phyloP scores from a whole-genome alignment of 2,888 invertebrate genomes.

The Colletes collaris region DNA sequence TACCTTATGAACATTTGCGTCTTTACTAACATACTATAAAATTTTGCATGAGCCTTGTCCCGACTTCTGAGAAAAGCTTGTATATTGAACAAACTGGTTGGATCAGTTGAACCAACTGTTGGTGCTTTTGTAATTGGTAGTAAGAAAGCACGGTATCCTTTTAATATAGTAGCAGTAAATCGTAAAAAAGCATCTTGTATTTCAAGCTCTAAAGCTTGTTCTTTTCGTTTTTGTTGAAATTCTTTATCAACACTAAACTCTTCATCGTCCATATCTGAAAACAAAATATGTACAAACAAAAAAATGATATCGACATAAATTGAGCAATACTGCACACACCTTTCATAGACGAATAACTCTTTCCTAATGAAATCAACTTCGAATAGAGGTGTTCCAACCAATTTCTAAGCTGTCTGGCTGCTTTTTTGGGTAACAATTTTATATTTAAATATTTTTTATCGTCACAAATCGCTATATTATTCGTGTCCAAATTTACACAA shows the following conservation, averaged over 20 bases:
- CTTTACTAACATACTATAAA: conserved; percentile 94
- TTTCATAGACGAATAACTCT: conserved; percentile 75
- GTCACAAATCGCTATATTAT: conserved; percentile 96
- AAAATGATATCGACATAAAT: neutral
- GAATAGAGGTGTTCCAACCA: conserved; percentile 91
- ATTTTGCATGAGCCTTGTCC: conserved; percentile 94
- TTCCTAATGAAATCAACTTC: conserved; percentile 80
- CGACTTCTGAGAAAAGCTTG: conserved; percentile 94
- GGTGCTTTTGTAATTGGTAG: conserved; percentile 97
- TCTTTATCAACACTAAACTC: conserved; percentile 80
- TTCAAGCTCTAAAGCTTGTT: conserved; percentile 94
- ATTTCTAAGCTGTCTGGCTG: conserved; percentile 91
- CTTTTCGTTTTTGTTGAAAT: conserved; percentile 80
- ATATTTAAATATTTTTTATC: conserved; percentile 91
- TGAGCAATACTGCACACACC: conserved; percentile 49
- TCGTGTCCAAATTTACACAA: conserved; percentile 99
- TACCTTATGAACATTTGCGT: conserved; percentile 96
- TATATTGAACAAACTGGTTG: conserved; percentile 96
- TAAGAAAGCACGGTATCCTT: conserved; percentile 94
- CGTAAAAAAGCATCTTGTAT: conserved; percentile 98
- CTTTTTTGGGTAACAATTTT: conserved; percentile 94
- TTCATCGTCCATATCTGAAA: conserved; percentile 74
- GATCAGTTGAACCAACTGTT: conserved; percentile 96
- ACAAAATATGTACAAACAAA: neutral
- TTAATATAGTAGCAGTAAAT: conserved; percentile 96